Evolutionary conservation across 2,797 vertebrate species (phyloP), one percentile per base, ranked within the genome.

Genomic region (Micromesistius poutassou): DNA sequence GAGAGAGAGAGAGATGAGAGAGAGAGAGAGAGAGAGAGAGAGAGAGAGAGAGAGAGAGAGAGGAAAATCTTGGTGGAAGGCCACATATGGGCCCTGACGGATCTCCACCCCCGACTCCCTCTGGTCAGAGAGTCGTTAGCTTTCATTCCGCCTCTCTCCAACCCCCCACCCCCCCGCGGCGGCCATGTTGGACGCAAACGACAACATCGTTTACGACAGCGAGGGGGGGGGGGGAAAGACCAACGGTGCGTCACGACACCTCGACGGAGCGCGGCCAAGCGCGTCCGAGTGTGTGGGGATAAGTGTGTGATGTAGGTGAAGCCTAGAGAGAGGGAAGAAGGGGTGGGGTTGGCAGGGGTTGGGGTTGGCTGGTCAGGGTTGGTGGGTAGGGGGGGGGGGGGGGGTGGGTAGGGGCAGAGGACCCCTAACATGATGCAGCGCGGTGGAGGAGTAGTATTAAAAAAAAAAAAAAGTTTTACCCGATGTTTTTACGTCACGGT

Each of bases 401-500:
- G 22, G 19, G 50, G 50, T 19, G 22, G 50, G n/a, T n/a, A n/a
- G n/a, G n/a, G n/a, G n/a, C n/a, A n/a, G n/a, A n/a, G n/a, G 50
- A 73, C 42, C 76, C 76, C 79, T 79, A 25, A 25, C 10, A 1
- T 40, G 70, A 78, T 42, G 68, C 55, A 72, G 75, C 77, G 72
- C 78, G 74, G 78, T 33, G 82, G 71, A 74, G 82, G 71, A 74
- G 75, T 72, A 73, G 75, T 72, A 81, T 62, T n/a, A 62, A 62
- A 62, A 62, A 62, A 55, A 55, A 19, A 55, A n/a, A 62, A 1
- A 74, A 76, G 77, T 72, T 71, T 35, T 82, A 74, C 42, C 9
- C 16, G 80, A 40, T 86, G 81, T 89, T 91, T 62, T 91, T 76
- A 85, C 85, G 87, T 89, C 87, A 78, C 22, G 77, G 81, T 72